phyloP scores from a whole-genome alignment of 2,797 vertebrate genomes.

The Sciurus vulgaris region DNA sequence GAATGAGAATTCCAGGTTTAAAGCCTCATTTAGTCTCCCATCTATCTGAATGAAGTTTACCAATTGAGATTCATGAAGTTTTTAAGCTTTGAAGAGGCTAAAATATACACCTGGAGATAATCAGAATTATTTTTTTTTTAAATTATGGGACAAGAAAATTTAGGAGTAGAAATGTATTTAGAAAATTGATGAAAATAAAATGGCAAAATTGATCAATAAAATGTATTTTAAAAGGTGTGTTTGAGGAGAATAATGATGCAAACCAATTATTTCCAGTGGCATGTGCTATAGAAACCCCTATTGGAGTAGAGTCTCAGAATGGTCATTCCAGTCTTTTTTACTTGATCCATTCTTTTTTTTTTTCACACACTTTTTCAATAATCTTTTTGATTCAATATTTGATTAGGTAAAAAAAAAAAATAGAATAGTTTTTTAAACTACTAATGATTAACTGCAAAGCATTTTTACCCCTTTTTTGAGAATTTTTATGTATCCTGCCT shows the following conservation, averaged over 20 bases:
- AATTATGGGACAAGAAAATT: background rate
- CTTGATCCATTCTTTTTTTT: background rate
- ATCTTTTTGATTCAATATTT: background rate
- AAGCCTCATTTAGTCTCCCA: background rate
- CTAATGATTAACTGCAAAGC: background rate
- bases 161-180: background rate
- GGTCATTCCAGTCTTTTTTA: background rate
- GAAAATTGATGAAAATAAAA: conserved; percentile 13
- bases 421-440: background rate
- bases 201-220: background rate
- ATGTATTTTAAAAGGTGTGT: background rate
- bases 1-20: background rate
- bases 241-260: background rate
- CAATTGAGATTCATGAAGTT: background rate
- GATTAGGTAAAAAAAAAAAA: background rate
- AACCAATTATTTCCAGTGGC: background rate
- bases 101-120: background rate
- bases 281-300: background rate
- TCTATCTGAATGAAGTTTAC: background rate
- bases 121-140: background rate
- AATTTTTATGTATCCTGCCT: background rate
- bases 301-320: background rate
- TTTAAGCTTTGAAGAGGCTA: background rate
- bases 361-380: background rate
- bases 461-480: background rate